Percentiles rank a stretch among this genome's conserved stretches.
Evolutionary conservation across 2,888 invertebrate genomes (phyloP).

Genomic region (Lacanobia oleracea): DNA sequence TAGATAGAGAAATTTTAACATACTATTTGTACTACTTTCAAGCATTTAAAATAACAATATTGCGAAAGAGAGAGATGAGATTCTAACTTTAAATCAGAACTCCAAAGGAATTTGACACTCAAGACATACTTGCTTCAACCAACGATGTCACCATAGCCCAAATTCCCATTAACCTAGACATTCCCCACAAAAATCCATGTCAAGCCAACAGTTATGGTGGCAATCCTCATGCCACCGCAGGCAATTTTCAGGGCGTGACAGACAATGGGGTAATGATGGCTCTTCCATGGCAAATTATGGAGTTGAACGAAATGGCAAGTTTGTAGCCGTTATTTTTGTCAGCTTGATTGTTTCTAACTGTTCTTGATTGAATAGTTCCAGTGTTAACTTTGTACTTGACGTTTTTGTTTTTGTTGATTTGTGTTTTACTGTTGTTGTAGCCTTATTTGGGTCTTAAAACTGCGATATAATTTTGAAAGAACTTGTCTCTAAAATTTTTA

Average conservation of each 20-base stretch:
- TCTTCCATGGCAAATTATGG: slow-evolving; percentile 59
- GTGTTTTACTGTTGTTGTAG: slow-evolving; percentile 8
- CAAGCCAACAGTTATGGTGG: slow-evolving; percentile 65
- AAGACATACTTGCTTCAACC: background rate
- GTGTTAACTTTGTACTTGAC: slow-evolving; percentile 19
- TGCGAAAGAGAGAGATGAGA: slow-evolving; percentile 5
- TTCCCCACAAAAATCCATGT: slow-evolving; percentile 65
- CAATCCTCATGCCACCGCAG: slow-evolving; percentile 64
- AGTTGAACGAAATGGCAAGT: slow-evolving; percentile 55
- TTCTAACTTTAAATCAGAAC: no score
- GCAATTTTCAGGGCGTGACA: slow-evolving; percentile 80
- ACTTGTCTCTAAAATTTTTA: no score
- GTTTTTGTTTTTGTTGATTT: slow-evolving; percentile 1
- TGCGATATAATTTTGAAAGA: no score
- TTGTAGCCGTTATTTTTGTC: slow-evolving; percentile 59
- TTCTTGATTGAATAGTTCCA: slow-evolving; percentile 44
- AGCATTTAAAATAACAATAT: no score
- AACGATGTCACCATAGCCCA: slow-evolving; percentile 41
- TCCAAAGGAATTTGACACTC: background rate
- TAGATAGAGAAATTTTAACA: no score
- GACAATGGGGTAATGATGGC: slow-evolving; percentile 69
- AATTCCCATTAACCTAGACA: slow-evolving; percentile 62
- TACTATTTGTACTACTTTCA: no score
- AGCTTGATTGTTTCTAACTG: slow-evolving; percentile 64
- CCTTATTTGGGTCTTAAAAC: no score